phyloP scores from a whole-genome alignment of 2,113 vertebrate species.

The Megaptera novaeangliae region DNA sequence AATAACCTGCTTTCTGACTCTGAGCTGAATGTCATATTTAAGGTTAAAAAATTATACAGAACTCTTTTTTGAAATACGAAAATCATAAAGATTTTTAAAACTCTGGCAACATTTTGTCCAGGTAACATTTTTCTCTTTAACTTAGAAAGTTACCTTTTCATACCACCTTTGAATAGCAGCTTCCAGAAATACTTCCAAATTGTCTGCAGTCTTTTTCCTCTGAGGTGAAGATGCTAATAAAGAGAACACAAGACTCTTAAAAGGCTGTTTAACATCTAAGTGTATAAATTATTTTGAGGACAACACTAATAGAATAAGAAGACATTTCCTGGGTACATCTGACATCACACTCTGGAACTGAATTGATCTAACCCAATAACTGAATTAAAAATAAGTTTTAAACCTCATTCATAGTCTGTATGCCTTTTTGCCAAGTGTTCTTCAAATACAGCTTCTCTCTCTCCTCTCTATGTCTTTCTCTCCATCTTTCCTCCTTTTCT shows the following conservation, averaged over 20 bases:
- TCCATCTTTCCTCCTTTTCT: not conserved
- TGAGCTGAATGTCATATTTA: not conserved
- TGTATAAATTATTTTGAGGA: conserved; percentile 72
- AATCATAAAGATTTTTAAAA: not conserved
- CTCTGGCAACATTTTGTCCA: not conserved
- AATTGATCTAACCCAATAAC: conserved; percentile 67
- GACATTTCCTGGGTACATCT: conserved; percentile 69
- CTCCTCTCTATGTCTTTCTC: fast-evolving
- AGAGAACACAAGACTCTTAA: conserved; percentile 71
- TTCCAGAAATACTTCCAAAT: conserved; percentile 60
- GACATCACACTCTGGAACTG: conserved; percentile 64
- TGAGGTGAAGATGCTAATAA: conserved; percentile 62
- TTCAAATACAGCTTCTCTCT: conserved; percentile 59
- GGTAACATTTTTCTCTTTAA: not conserved
- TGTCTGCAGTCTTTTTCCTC: conserved; percentile 47
- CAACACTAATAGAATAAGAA: conserved; percentile 77
- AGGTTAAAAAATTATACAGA: not conserved
- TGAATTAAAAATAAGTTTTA: conserved; percentile 76
- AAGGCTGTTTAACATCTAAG: conserved; percentile 73
- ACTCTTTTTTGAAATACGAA: not conserved
- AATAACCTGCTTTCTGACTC: conserved; percentile 7
- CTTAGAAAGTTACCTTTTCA: not conserved
- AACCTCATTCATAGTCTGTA: conserved; percentile 73
- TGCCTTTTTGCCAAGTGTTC: conserved; percentile 73
- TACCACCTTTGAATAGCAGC: conserved; percentile 39